Conservation (phyloP, 2,888 invertebrate species). For the Melieria crassipennis region DNA sequence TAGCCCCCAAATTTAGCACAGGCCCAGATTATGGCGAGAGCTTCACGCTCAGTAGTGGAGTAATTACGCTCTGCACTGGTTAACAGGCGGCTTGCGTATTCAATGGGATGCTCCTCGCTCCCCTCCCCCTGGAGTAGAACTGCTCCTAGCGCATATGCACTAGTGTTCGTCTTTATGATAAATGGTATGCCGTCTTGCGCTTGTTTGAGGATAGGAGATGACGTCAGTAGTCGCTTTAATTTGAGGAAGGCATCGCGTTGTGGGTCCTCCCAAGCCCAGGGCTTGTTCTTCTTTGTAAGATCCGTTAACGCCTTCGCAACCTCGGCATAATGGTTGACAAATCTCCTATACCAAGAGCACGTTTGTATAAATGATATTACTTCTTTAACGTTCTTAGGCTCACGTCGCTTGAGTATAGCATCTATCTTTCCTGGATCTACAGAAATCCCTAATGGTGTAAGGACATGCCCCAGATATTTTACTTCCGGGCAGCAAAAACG, state of each 20-base stretch:
- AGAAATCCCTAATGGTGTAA: background rate
- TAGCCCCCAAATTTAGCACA: too few species aligned
- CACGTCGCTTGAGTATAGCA: background rate
- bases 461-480: constrained; percentile 5
- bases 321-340: constrained; percentile 46
- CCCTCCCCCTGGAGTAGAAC: too few species aligned
- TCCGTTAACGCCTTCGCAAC: constrained; percentile 46
- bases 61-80: too few species aligned
- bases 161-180: too few species aligned
- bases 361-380: constrained; percentile 49
- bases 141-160: too few species aligned
- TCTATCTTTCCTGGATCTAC: constrained; percentile 12
- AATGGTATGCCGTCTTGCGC: constrained; percentile 42
- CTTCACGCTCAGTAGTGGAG: too few species aligned
- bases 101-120: too few species aligned
- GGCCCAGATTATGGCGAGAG: too few species aligned
- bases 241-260: constrained; percentile 32
- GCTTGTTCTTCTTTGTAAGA: constrained; percentile 34
- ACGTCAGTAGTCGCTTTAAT: constrained; percentile 34
- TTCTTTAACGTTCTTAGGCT: too few species aligned
- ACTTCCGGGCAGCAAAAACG: constrained; percentile 6
- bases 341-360: constrained; percentile 49
- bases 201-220: constrained; percentile 46
- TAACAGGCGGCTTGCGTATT: too few species aligned
- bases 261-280: constrained; percentile 26